phyloP scores from a whole-genome alignment of 2,797 vertebrate species.

The Muscicapa comitata region DNA sequence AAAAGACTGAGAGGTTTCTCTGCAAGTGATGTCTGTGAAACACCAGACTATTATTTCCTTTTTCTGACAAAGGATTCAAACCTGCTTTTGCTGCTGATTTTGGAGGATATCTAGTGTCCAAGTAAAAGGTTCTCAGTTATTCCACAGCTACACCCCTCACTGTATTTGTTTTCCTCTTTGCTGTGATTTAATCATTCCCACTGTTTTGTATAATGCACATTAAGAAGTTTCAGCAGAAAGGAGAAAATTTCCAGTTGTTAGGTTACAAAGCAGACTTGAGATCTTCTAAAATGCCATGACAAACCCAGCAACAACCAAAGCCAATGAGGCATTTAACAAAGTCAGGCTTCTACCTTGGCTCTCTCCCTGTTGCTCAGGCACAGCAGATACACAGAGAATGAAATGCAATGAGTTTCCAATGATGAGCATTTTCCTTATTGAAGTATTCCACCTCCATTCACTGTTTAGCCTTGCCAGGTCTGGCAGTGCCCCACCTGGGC shows the following conservation, averaged over 20 bases:
- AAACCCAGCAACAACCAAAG: not conserved
- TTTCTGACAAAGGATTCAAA: not conserved
- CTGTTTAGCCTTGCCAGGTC: not conserved
- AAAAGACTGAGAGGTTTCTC: not conserved
- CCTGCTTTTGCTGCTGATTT: not conserved
- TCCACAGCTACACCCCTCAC: not conserved
- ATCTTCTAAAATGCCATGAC: not conserved
- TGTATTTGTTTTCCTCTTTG: not conserved
- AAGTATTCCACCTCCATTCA: not conserved
- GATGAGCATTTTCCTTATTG: not conserved
- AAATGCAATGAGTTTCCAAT: not conserved
- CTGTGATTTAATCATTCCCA: not conserved
- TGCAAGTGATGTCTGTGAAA: not conserved
- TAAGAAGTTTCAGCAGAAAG: not conserved
- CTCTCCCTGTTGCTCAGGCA: not conserved
- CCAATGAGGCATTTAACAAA: not conserved
- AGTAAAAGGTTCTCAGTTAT: not conserved
- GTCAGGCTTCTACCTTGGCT: not conserved
- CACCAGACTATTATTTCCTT: not conserved
- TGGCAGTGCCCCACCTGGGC: not conserved
- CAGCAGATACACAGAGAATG: not conserved
- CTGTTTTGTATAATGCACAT: not conserved
- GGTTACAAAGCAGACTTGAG: not conserved
- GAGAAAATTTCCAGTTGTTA: not conserved
- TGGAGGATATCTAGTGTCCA: not conserved